phyloP scores from a whole-genome alignment of 2,113 vertebrate species.

The Alces alces region DNA sequence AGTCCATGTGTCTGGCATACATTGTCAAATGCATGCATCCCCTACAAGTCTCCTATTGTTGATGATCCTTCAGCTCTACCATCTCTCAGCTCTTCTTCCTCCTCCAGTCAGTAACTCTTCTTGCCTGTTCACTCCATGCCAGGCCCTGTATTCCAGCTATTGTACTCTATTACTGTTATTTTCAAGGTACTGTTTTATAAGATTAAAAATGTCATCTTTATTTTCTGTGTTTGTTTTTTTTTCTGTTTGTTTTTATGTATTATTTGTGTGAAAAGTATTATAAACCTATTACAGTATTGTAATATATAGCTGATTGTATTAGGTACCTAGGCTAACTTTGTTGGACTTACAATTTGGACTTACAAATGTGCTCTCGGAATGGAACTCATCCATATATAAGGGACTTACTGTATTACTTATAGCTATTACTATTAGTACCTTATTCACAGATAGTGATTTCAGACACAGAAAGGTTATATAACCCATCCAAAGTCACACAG shows the following conservation, averaged over 20 bases:
- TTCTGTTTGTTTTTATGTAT: neutral
- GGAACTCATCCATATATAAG: neutral
- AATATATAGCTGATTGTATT: neutral
- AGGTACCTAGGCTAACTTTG: neutral
- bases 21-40: neutral
- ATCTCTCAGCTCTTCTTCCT: neutral
- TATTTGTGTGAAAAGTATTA: neutral
- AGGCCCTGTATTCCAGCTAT: neutral
- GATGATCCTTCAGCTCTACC: neutral
- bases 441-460: neutral
- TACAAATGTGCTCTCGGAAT: neutral
- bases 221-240: neutral
- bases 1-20: neutral
- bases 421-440: neutral
- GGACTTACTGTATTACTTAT: neutral
- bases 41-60: neutral
- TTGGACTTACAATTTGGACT: neutral
- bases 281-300: neutral
- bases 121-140: neutral
- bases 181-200: neutral
- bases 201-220: neutral
- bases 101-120: neutral
- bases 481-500: neutral
- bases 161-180: neutral
- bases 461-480: neutral